phyloP scores from a whole-genome alignment of 2,113 vertebrate genomes.

The Eidolon helvum region DNA sequence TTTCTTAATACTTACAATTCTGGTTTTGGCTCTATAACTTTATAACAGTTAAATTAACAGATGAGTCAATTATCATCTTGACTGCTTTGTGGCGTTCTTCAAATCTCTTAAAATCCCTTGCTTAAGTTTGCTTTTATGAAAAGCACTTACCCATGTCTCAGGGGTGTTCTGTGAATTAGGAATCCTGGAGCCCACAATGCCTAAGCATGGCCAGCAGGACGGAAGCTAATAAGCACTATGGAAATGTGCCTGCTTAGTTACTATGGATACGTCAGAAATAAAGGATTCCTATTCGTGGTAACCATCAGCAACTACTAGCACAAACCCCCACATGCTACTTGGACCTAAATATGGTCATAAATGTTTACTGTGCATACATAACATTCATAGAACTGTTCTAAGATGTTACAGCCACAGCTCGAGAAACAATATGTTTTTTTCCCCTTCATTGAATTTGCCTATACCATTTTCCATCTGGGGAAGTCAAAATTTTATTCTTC shows the following conservation, averaged over 20 bases:
- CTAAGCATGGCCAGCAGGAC: constrained; percentile 37
- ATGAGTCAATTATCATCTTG: constrained; percentile 20
- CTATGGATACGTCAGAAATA: constrained; percentile 42
- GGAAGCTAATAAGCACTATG: constrained; percentile 39
- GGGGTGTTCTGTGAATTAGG: constrained; percentile 12
- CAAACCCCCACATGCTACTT: constrained; percentile 23
- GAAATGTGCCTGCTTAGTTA: constrained; percentile 44
- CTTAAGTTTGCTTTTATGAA: constrained; percentile 45
- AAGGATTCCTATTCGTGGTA: constrained; percentile 37
- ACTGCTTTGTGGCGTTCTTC: constrained; percentile 26
- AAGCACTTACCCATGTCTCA: constrained; percentile 36
- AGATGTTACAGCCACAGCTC: neutral
- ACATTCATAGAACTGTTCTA: neutral
- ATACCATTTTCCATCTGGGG: constrained; percentile 38
- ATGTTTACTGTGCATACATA: constrained; percentile 28
- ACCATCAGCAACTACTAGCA: constrained; percentile 43
- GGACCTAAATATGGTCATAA: constrained; percentile 46
- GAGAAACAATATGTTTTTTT: neutral
- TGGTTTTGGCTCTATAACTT: neutral
- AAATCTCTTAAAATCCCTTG: constrained; percentile 43
- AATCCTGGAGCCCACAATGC: constrained; percentile 6
- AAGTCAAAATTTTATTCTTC: constrained; percentile 5
- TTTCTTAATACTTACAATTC: constrained; percentile 33
- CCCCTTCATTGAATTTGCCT: neutral
- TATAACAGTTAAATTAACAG: constrained; percentile 17